Base-by-base conservation (phyloP, 2,888 invertebrate species). In the Caenorhabditis panamensis region DNA sequence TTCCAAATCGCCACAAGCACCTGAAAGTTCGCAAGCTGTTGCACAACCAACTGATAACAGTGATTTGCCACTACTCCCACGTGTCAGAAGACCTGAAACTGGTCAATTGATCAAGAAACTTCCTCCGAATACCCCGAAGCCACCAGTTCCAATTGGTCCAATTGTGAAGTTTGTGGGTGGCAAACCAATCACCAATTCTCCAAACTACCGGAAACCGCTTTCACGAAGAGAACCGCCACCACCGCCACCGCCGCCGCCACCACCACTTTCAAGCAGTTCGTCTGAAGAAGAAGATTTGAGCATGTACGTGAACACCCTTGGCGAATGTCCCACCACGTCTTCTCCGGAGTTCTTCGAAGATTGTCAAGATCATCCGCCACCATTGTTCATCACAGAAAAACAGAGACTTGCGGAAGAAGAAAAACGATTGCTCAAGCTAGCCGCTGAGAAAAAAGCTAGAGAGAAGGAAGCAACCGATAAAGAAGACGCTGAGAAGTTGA, bases 101-200 rank as follows among this genome's bases (percentile, higher is more conserved):
- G 75, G 75, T n/a, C 49, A 66, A 24, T 28, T 75, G 59, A 58
- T 44, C 28, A 66, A 47, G 11, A 59, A 41, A 24, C 56, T 49
- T 11, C 66, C 66, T 8, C 41, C 37, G 11, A 20, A 41, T 13
- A 20, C 20, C 18, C 26, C 49, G 9, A 13, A n/a, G n/a, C 64
- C 64, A 22, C 16, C 4, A 6, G n/a, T n/a, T 4, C 22, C 20
- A 16, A 37, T 28, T 26, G 66, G 37, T 0, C 37, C 13, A 2
- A 59, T 75, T 31, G 75, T 59, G 8, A 75, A 75, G 28, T 49
- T 61, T 61, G 66, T 75, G 0, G 75, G 53, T 47, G 75, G 75
- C 8, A 75, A 75, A 22, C 66, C 75, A n/a, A 58, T 75, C 6
- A 28, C 20, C 9, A 58, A 59, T 16, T n/a, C 44, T 13, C 63